Evolutionary conservation across 2,797 vertebrate species (phyloP), one percentile per base, ranked within the genome.

Genomic region (Cottoperca gobio): DNA sequence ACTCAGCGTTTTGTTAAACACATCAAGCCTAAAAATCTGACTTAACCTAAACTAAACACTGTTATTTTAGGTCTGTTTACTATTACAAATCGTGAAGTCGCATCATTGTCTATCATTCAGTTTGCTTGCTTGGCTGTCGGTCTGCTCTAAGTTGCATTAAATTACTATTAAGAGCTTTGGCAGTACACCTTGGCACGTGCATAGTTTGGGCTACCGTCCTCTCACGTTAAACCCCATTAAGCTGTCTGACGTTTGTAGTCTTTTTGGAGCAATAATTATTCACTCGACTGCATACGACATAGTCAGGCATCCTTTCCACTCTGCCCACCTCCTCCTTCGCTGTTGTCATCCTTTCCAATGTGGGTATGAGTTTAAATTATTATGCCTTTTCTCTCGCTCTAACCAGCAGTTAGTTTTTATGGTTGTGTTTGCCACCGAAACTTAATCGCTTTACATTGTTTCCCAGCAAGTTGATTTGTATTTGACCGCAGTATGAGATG

Each of bases 381-480:
- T 58, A 59, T 54, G 70, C 24, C 26, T 68, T 43, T 61, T 68
- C 17, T 68, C 17, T 37, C 16, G 19, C n/a, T 26, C 14, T 66
- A 26, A 28, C 55, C 12, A 4, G 17, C 43, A 45, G 40, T n/a
- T n/a, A 24, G 19, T 8, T 31, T 42, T 58, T 39, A 49, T 53
- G n/a, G 9, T 52, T 58, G 33, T 23, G 21, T 42, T 59, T 24
- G 26, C 42, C 14, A 23, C 33, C 31, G 57, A 53, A 52, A 63
- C 7, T 0, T 65, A 73, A 79, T 83, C 79, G 31, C 66, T 57
- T 73, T 59, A 40, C 0, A 2, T 14, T 21, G 35, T 83, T 88
- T 88, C 69, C 76, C 73, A 87, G 79, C 48, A 74, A 81, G 75
- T 66, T 69, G 57, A 72, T 78, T 86, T 89, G 76, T 86, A 16